These are phyloP conservation scores for Zhuqinia jingwanae DNA, from an alignment of 2,888 invertebrate genomes.

Conservation along the genomic window DNA sequence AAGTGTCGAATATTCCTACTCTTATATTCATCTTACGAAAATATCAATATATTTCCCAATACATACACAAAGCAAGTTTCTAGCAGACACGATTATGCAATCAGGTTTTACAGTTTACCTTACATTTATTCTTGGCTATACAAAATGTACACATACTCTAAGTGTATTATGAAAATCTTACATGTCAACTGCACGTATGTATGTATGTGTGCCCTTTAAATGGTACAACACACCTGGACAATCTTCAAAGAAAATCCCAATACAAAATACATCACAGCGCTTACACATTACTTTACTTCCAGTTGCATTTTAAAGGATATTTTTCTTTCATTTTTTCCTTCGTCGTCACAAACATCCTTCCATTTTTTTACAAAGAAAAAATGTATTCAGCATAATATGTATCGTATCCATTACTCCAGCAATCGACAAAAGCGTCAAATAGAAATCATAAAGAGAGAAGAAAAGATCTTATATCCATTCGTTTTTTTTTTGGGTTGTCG, in stretches of 20 bases:
- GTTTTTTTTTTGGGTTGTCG: neutral
- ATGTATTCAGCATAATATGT: neutral
- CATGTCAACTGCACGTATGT: conserved; percentile 1
- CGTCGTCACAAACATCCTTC: neutral
- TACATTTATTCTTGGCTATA: neutral
- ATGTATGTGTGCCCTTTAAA: neutral
- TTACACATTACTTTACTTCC: conserved; percentile 13
- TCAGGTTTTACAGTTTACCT: neutral
- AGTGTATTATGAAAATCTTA: conserved; percentile 4
- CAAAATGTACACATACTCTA: neutral
- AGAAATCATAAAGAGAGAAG: conserved; percentile 14
- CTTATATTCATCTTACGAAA: no score
- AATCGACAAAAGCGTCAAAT: neutral
- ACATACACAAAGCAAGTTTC: no score
- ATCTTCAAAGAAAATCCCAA: conserved; percentile 26
- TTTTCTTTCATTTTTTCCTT: no score
- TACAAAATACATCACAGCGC: neutral
- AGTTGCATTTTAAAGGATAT: neutral
- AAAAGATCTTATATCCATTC: neutral
- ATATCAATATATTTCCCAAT: no score
- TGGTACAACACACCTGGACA: conserved; percentile 41
- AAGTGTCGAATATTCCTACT: no score
- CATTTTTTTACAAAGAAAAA: neutral
- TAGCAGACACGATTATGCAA: neutral
- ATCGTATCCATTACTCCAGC: neutral